A percentile compares a stretch with the other conserved stretches of the same genome.
These are phyloP conservation scores for Thera obeliscata DNA, from an alignment of 2,888 invertebrate genomes.

Conservation along the genomic window DNA sequence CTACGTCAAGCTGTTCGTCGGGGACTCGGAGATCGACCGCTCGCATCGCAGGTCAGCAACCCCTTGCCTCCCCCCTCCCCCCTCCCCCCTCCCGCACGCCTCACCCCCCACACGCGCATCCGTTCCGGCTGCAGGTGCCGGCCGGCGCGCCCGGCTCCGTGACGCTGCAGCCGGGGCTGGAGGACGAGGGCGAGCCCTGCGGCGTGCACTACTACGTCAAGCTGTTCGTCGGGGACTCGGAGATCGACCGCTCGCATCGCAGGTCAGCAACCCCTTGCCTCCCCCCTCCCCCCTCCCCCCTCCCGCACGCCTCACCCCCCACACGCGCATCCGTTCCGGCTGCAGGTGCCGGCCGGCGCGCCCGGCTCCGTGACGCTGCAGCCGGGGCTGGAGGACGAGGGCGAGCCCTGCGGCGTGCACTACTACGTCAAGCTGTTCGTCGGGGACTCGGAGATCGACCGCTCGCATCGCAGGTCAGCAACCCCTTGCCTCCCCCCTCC, in stretches of 20 bases:
- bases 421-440: slow-evolving; percentile 95
- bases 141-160: slow-evolving; percentile 95
- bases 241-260: slow-evolving; percentile 91
- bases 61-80: too few species aligned
- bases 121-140: slow-evolving; percentile 93
- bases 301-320: too few species aligned
- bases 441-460: slow-evolving; percentile 91
- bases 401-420: slow-evolving; percentile 96
- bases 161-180: slow-evolving; percentile 93
- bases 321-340: slow-evolving; percentile 94
- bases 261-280: slow-evolving; percentile 80
- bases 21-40: slow-evolving; percentile 90
- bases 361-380: slow-evolving; percentile 97
- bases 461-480: slow-evolving; percentile 90
- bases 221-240: slow-evolving; percentile 92
- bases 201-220: slow-evolving; percentile 97
- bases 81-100: too few species aligned
- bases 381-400: slow-evolving; percentile 92
- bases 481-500: too few species aligned
- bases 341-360: slow-evolving; percentile 91
- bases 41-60: slow-evolving; percentile 89
- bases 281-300: too few species aligned
- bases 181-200: slow-evolving; percentile 95
- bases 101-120: too few species aligned
- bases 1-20: slow-evolving; percentile 94